Base-by-base conservation (phyloP, 2,113 vertebrate species). In the Sinocyclocheilus anophthalmus region DNA sequence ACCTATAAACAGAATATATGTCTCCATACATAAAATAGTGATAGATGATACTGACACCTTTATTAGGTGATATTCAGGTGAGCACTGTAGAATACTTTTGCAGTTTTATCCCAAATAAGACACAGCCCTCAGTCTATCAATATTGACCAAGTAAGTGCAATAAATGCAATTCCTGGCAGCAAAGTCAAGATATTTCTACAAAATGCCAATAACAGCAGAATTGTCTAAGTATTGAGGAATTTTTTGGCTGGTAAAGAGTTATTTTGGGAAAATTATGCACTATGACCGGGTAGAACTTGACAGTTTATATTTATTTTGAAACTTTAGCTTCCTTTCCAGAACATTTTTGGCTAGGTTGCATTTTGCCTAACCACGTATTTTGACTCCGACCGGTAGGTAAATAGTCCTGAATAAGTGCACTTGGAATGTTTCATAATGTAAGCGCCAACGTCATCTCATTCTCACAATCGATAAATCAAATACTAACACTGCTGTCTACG, bases 301-400 rank as follows among this genome's bases (percentile, higher is more conserved):
- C 59, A 81, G 39, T 67, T 16, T 65, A 81, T 26, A 63, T 81
- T 65, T 81, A 24, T 65, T 81, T 67, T 12, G 39, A 81, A 81
- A 81, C 16, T 65, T 14, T 26, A 81, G 22, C 42, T 81, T 81
- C 24, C 61, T 67, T 24, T 81, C n/a, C 22, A 67, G 6, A 48
- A 65, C 13, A 16, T 63, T 45, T 67, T 61, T 79, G 79, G 59
- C 24, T 20, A 42, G 5, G 14, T 67, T 26, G 6, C 59, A 61
- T 67, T 4, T 61, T 45, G 39, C 59, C n/a, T 16, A 57, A 59
- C n/a, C 16, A n/a, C 26, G 3, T 57, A 24, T 63, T 65, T 65
- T 65, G 22, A 61, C 53, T 80, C 37, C 4, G 20, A 45, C 37
- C n/a, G 30, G 61, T 20, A 48, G 79, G 59, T 65, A 67, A 81